These are phyloP conservation scores for Serrognathus titanus DNA, from an alignment of 2,888 invertebrate species.

Conservation along the genomic window DNA sequence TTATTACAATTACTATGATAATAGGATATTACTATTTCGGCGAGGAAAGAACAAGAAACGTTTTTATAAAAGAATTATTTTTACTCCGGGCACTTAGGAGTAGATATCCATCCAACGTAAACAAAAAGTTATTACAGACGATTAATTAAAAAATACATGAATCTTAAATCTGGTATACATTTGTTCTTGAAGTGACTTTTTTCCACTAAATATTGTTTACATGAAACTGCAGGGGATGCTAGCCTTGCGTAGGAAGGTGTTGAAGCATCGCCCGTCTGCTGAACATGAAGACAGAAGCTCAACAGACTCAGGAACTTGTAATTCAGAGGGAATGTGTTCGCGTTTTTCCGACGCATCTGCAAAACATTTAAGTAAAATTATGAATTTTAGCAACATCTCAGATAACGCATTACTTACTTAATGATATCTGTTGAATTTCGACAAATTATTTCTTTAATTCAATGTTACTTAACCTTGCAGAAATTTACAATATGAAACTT, in stretches of 20 bases:
- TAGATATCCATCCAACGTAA: background rate
- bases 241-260: constrained; percentile 38
- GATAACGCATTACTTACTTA: no score
- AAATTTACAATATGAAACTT: no score
- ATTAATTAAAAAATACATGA: constrained; percentile 11
- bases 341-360: no score
- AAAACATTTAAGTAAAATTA: no score
- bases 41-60: no score
- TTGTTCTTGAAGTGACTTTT: constrained; percentile 28
- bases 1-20: no score
- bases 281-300: constrained; percentile 32
- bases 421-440: no score
- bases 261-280: constrained; percentile 33
- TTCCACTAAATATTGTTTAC: constrained; percentile 36
- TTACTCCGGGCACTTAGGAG: background rate
- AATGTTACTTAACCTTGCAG: no score
- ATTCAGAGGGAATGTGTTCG: background rate
- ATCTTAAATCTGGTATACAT: constrained; percentile 14
- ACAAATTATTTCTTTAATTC: no score
- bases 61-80: no score
- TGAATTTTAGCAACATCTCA: no score
- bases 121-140: constrained; percentile 6
- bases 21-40: no score
- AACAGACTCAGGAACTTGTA: constrained; percentile 27
- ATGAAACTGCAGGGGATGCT: constrained; percentile 31